Evolutionary conservation across 2,113 vertebrate species (phyloP).

Genomic region (Cynopterus brachyotis): DNA sequence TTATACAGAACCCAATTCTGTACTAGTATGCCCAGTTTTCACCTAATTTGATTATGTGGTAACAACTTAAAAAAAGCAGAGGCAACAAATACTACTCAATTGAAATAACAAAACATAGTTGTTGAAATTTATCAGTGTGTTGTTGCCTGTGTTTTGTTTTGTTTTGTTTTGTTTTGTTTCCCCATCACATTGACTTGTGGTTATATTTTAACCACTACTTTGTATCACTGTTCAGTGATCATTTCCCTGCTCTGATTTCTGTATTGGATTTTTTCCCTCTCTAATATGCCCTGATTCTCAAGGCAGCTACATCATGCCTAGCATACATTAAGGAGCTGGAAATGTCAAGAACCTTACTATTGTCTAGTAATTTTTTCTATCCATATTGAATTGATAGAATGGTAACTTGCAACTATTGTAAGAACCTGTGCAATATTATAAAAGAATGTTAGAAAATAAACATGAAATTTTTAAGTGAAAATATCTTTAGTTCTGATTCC

Average conservation of each 20-base stretch:
- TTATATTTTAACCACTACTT: not conserved
- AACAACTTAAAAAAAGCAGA: constrained; percentile 6
- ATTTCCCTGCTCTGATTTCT: not conserved
- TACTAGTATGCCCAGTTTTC: not conserved
- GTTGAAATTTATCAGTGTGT: not conserved
- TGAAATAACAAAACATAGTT: not conserved
- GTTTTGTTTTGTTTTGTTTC: not conserved
- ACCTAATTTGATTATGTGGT: not conserved
- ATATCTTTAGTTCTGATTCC: constrained; percentile 10
- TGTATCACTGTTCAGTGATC: not conserved
- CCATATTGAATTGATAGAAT: not conserved
- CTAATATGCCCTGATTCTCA: not conserved
- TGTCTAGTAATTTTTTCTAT: not conserved
- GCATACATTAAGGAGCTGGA: not conserved
- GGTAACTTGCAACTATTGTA: not conserved
- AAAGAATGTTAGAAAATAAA: constrained; percentile 17
- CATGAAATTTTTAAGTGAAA: not conserved
- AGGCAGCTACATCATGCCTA: not conserved
- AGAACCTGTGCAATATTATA: not conserved
- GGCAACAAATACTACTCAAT: not conserved
- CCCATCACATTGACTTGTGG: not conserved
- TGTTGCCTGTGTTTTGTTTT: not conserved
- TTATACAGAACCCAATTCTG: constrained; percentile 17
- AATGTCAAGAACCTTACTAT: not conserved
- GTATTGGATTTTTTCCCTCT: not conserved